phyloP scores from a whole-genome alignment of 2,113 vertebrate genomes.

The Tragelaphus imberbis region DNA sequence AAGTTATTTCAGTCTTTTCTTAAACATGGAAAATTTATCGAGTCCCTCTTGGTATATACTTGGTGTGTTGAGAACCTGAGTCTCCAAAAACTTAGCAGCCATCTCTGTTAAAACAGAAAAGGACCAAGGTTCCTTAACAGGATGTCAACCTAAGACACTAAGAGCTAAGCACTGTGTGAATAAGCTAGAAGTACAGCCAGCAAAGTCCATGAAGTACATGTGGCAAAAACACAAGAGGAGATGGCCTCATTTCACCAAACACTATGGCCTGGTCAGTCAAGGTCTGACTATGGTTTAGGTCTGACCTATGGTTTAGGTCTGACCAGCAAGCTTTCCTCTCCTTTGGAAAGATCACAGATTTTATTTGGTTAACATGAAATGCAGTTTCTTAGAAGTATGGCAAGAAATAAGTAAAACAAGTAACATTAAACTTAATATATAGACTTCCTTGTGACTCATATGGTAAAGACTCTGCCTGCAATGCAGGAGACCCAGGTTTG shows the following conservation, averaged over 20 bases:
- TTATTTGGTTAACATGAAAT: not conserved
- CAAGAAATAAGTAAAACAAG: not conserved
- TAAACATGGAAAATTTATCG: constrained; percentile 55
- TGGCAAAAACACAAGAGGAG: not conserved
- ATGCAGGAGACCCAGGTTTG: not conserved
- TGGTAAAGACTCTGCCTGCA: not conserved
- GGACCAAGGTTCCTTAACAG: not conserved
- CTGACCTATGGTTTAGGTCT: not conserved
- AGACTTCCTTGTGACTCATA: not conserved
- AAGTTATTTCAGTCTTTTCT: constrained; percentile 65
- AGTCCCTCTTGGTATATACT: constrained; percentile 22
- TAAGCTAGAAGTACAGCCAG: not conserved
- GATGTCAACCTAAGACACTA: not conserved
- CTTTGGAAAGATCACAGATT: not conserved
- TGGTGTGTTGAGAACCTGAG: not conserved
- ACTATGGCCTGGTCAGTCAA: not conserved
- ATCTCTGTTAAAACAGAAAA: constrained; percentile 45
- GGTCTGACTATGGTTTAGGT: not conserved
- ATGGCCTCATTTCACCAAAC: not conserved
- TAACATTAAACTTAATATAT: not conserved
- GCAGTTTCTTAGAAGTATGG: not conserved
- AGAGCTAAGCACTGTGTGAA: constrained; percentile 24
- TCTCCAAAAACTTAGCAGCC: constrained; percentile 5
- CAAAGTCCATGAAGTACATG: not conserved
- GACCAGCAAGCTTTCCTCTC: not conserved